Evolutionary conservation across 1,140 invertebrate genomes (phyloP).

Genomic region (Globodera rostochiensis): DNA sequence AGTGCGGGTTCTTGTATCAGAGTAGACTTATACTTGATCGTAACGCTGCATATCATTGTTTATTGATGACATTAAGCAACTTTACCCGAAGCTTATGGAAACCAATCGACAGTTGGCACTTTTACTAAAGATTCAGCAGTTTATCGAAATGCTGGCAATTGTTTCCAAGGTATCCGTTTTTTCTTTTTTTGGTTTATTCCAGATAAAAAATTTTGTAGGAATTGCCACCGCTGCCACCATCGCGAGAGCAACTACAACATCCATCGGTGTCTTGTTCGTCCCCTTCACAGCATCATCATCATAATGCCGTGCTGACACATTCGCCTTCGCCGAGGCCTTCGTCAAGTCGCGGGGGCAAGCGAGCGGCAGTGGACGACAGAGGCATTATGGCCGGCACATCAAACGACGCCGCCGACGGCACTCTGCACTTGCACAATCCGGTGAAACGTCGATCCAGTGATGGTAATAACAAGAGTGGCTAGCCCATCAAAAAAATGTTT

Average conservation of each 20-base stretch:
- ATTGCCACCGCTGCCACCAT: constrained; percentile 11
- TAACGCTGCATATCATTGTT: too few relatives aligned
- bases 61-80: constrained; percentile 72
- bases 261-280: neutral
- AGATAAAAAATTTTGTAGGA: neutral
- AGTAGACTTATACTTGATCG: too few relatives aligned
- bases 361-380: neutral
- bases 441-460: constrained; percentile 42
- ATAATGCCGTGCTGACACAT: neutral
- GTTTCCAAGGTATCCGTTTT: constrained; percentile 34
- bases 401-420: neutral
- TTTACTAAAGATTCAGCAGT: constrained; percentile 92
- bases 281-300: neutral
- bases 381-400: constrained; percentile 12
- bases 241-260: neutral
- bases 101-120: constrained; percentile 86
- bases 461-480: constrained; percentile 5
- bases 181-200: neutral
- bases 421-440: constrained; percentile 26
- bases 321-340: constrained; percentile 15
- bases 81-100: constrained; percentile 88
- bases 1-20: too few relatives aligned
- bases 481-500: neutral
- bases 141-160: constrained; percentile 75
- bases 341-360: constrained; percentile 24